phyloP scores from a whole-genome alignment of 2,888 invertebrate genomes.

The Cephus pulcher region DNA sequence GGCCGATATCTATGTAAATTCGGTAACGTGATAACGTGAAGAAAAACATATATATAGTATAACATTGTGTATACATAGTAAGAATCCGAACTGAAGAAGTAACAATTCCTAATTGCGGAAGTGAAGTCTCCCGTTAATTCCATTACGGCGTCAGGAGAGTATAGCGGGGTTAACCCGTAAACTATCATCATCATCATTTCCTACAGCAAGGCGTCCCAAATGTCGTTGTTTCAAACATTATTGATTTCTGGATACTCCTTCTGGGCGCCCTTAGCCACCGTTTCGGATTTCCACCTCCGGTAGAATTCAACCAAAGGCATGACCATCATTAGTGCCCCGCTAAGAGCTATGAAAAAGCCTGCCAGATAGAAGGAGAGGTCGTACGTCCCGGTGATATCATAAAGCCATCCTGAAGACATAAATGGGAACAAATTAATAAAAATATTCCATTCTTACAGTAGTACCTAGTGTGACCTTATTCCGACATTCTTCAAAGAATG shows the following conservation, averaged over 20 bases:
- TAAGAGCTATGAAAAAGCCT: constrained; percentile 82
- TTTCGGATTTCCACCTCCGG: constrained; percentile 34
- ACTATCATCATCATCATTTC: neutral
- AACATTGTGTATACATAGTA: neutral
- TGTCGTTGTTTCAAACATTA: neutral
- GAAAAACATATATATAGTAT: neutral
- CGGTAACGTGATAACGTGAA: neutral
- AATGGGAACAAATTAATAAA: neutral
- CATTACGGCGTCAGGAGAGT: neutral
- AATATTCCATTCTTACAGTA: neutral
- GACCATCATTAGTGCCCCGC: constrained; percentile 75
- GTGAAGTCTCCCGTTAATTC: neutral
- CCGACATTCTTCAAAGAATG: neutral
- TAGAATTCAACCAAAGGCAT: constrained; percentile 61
- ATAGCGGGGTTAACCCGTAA: neutral
- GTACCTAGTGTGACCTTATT: neutral
- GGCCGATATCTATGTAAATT: neutral
- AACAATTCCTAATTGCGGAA: neutral
- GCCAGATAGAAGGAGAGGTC: constrained; percentile 85
- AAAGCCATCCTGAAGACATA: constrained; percentile 79
- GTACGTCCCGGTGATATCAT: constrained; percentile 82
- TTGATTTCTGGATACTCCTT: neutral
- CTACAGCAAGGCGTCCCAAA: neutral
- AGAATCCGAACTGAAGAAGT: neutral
- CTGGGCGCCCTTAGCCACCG: neutral